Base-by-base conservation (phyloP, 2,113 vertebrate genomes). In the Hipposideros armiger region DNA sequence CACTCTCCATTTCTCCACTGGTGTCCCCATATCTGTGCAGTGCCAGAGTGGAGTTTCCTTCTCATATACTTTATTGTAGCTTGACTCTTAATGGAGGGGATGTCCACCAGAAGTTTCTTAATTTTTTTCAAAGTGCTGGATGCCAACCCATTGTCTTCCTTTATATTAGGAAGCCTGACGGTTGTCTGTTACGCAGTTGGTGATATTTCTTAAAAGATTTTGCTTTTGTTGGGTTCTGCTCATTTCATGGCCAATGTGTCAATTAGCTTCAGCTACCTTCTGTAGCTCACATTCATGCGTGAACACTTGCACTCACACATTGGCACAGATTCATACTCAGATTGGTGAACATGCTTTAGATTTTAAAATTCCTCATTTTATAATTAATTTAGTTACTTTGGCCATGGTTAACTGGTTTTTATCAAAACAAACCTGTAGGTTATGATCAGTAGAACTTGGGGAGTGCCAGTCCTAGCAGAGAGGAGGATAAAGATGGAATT, bases 191-290 rank as follows among this genome's bases (percentile, higher is more conserved):
- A 50, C 52, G 62, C 40, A 28, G 40, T 60, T 85, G 77, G 56
- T 72, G 56, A 26, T 72, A 42, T 32, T 87, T 87, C 62, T 93
- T 58, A 26, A 32, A 88, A 88, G 67, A 67, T 56, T 82, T 73
- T 45, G 30, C 54, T 91, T 96, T 86, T 87, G 5, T 70, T 89
- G 58, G 30, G 15, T 76, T 95, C 81, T 94, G n/a, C 47, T 92
- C 40, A 15, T 50, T 76, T 95, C 77, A 42, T 15, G 67, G 54
- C 93, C 9, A 1, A 0, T 81, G 11, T 42, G 40, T 72, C 28
- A 14, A 3, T 60, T 24, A 77, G 56, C 64, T 69, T 92, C 64
- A 72, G 19, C 32, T 74, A 2, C 40, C 11, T 77, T 64, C 36
- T 47, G 11, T 81, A 54, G 32, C 24, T 40, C 42, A 82, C 22